Conservation (phyloP, 2,888 invertebrate genomes). For the Geotrupes spiniger region DNA sequence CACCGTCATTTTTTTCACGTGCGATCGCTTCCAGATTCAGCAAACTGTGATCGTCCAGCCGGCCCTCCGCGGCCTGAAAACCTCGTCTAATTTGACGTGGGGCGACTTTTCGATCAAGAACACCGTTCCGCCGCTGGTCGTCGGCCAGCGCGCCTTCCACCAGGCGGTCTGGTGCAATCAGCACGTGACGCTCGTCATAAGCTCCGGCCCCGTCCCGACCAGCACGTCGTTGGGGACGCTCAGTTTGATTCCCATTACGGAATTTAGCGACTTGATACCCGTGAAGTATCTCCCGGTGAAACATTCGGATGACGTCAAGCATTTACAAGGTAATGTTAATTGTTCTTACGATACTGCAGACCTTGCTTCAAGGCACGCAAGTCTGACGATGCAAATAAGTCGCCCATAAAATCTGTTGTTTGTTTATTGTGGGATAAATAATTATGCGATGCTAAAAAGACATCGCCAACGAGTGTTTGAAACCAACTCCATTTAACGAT, state of each 20-base stretch:
- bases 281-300: slow-evolving; percentile 57
- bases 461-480: no score
- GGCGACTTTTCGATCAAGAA: slow-evolving; percentile 64
- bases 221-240: slow-evolving; percentile 56
- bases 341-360: no score
- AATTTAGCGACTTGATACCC: slow-evolving; percentile 78
- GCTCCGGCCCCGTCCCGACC: slow-evolving; percentile 61
- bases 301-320: slow-evolving; percentile 59
- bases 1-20: background rate
- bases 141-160: slow-evolving; percentile 72
- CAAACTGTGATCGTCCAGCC: slow-evolving; percentile 67
- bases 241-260: slow-evolving; percentile 71
- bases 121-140: slow-evolving; percentile 52
- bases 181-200: slow-evolving; percentile 66
- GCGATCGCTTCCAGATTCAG: slow-evolving; percentile 58
- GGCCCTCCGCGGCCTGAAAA: slow-evolving; percentile 68
- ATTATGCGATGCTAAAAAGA: no score
- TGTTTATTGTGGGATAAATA: no score
- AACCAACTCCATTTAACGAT: no score
- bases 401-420: no score
- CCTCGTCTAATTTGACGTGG: slow-evolving; percentile 70
- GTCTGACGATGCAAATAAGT: no score
- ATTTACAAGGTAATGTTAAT: slow-evolving; percentile 60
- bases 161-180: slow-evolving; percentile 73
- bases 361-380: no score